A percentile compares a stretch with the other conserved stretches of the same genome.
These are phyloP conservation scores for Balearica regulorum DNA, from an alignment of 2,797 vertebrate genomes.

Conservation along the genomic window DNA sequence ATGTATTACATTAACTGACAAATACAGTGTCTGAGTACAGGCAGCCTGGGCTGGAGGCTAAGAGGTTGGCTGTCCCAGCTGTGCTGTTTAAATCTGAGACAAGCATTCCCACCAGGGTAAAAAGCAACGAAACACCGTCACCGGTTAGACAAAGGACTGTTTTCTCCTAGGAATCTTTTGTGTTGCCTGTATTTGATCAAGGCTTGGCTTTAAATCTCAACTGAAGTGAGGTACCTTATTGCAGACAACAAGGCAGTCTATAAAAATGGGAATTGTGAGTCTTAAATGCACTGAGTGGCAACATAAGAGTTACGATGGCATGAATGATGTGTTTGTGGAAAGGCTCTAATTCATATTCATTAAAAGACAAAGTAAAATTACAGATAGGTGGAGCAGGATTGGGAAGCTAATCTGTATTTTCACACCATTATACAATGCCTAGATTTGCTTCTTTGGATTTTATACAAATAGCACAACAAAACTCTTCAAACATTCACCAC, in stretches of 20 bases:
- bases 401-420: background rate
- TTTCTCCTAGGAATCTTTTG: background rate
- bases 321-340: background rate
- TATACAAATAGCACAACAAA: background rate
- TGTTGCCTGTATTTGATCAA: background rate
- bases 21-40: background rate
- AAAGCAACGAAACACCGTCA: background rate
- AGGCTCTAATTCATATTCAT: background rate
- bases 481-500: background rate
- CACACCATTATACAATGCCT: background rate
- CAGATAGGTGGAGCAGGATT: background rate
- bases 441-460: background rate
- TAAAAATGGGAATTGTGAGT: background rate
- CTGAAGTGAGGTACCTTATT: background rate
- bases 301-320: background rate
- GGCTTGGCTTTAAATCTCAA: background rate
- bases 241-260: background rate
- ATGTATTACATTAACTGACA: background rate
- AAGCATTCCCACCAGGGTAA: background rate
- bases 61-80: background rate
- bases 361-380: background rate
- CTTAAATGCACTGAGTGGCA: background rate
- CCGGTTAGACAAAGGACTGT: background rate
- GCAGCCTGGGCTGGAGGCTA: background rate
- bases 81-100: background rate